Percentiles rank a stretch among this genome's conserved stretches.
Conservation (phyloP, 1,140 invertebrate species). For the Lepidotrigona ventralis region DNA sequence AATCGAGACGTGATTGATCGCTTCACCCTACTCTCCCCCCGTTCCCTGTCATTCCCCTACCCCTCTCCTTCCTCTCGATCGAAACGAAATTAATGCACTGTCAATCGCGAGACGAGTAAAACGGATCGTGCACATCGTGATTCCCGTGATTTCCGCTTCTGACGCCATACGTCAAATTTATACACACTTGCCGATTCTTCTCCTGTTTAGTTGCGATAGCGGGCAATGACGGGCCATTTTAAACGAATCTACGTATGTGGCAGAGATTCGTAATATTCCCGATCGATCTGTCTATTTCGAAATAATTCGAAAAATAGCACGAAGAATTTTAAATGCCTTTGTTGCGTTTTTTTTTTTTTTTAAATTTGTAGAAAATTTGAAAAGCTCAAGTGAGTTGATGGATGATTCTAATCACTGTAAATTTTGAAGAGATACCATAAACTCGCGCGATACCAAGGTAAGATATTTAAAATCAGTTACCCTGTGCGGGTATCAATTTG, state of each 20-base stretch:
- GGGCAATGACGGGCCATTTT: neutral
- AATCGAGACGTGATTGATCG: slow-evolving; percentile 50
- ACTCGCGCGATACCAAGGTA: neutral
- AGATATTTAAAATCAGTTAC: neutral
- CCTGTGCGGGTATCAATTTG: neutral
- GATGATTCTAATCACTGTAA: neutral
- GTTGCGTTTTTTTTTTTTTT: neutral
- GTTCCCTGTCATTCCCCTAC: neutral
- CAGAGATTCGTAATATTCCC: neutral
- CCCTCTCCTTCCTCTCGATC: neutral
- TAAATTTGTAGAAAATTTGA: neutral
- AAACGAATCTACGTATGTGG: neutral
- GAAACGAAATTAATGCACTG: slow-evolving; percentile 49
- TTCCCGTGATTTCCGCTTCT: slow-evolving; percentile 6
- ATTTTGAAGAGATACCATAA: neutral
- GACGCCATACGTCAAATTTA: neutral
- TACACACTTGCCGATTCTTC: neutral
- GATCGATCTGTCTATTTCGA: neutral
- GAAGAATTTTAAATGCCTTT: neutral
- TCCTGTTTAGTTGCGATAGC: neutral
- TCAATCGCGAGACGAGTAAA: slow-evolving; percentile 28
- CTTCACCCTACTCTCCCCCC: neutral
- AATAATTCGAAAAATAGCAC: neutral
- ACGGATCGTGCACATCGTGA: neutral
- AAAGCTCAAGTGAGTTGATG: neutral